Base-by-base conservation (phyloP, 2,888 invertebrate species). In the Oegoconia quadripuncta region DNA sequence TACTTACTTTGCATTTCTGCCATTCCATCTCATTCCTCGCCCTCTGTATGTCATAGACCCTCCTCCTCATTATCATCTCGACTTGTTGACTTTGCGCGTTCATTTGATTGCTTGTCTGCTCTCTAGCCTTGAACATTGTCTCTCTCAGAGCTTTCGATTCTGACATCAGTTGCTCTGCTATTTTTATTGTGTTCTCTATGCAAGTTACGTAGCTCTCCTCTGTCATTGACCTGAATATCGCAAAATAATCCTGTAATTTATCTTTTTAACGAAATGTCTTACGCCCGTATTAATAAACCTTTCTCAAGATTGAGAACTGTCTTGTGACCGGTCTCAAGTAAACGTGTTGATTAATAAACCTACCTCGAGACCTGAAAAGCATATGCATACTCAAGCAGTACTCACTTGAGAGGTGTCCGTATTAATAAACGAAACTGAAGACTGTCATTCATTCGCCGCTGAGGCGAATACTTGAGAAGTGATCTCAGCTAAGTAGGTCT, bases 1-100 rank as follows among this genome's bases (percentile, higher is more conserved):
- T 6, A 20, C 13, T 27, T 52, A 83, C 88, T 72, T 88, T 88
- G 44, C 74, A 64, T 50, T 83, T 93, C 80, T 97, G 97, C 96
- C 97, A 97, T 55, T 96, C 93, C 53, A 97, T 90, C 74, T 97
- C 97, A 67, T 96, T 95, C 51, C 93, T 90, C 0, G 94, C 93
- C 41, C 93, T 90, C 65, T 95, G 93, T 29, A 95, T 94, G 67
- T 97, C 96, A 67, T 95, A 97, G 33, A 97, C 93, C 36, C 97
- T 89, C 65, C 96, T 93, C 23, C 97, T 89, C 67, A 96, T 89
- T 1, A 93, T 91, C 73, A 95, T 94, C 70, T 97, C 95, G 0
- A 95, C 94, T 2, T 91, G 89, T 51, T 96, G 95, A 50, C 93
- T 90, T 76, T 97, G 96, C 1, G 95, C 92, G 41, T 90, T 89